Evolutionary conservation across 2,888 invertebrate species (phyloP).

Genomic region (Pandemis cinnamomeana): DNA sequence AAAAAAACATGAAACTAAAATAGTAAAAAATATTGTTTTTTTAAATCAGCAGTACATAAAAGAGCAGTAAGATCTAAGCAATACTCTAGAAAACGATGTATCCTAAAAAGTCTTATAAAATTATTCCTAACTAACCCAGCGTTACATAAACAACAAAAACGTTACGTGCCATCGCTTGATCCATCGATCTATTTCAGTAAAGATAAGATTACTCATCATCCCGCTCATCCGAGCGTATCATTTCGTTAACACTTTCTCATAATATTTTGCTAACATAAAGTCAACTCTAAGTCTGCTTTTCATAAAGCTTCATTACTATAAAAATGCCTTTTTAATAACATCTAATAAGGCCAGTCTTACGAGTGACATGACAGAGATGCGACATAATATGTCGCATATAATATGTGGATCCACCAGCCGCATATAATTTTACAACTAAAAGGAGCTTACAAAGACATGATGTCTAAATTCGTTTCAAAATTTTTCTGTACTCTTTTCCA

Average conservation of each 20-base stretch:
- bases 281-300: background rate
- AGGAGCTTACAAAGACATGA: background rate
- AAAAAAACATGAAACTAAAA: too few species aligned
- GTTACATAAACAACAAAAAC: background rate
- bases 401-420: background rate
- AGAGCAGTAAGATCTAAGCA: too few species aligned
- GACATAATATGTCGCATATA: background rate
- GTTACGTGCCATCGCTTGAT: background rate
- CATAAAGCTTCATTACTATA: background rate
- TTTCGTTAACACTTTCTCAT: constrained; percentile 10
- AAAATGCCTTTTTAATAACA: background rate
- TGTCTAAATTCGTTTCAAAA: background rate
- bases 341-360: background rate
- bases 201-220: constrained; percentile 11
- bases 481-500: background rate
- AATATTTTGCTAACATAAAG: background rate
- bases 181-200: constrained; percentile 9
- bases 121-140: background rate
- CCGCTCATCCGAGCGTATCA: constrained; percentile 1
- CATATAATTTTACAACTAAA: background rate
- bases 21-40: too few species aligned
- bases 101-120: background rate
- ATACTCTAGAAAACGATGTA: background rate
- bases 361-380: background rate
- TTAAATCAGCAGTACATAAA: too few species aligned